Percentiles rank a stretch among this genome's conserved stretches.
These are phyloP conservation scores for Charina bottae DNA, from an alignment of 2,113 vertebrate species.

Conservation along the genomic window DNA sequence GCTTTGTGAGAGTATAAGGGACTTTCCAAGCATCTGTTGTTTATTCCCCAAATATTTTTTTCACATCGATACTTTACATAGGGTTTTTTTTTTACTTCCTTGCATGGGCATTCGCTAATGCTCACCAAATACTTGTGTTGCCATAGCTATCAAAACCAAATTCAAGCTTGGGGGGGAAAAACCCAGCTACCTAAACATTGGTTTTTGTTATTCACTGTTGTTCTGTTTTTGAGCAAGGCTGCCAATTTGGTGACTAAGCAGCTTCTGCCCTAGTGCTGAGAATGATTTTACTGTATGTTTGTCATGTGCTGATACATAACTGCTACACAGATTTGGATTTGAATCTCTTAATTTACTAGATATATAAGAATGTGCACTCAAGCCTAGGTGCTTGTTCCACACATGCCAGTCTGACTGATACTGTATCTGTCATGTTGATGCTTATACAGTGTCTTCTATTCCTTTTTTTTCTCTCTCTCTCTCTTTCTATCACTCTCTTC, in stretches of 20 bases:
- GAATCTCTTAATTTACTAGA: background rate
- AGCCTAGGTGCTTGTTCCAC: background rate
- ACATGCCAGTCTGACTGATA: conserved; percentile 11
- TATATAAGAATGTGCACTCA: background rate
- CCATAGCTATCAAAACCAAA: background rate
- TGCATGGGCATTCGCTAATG: background rate
- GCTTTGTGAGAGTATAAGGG: background rate
- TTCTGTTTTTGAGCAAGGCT: background rate
- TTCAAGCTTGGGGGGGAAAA: background rate
- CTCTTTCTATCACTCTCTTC: no score
- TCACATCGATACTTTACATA: background rate
- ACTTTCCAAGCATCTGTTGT: background rate
- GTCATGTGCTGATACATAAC: no score
- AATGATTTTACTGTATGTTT: no score
- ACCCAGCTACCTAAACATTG: background rate
- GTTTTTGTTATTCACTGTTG: background rate
- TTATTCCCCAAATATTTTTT: background rate
- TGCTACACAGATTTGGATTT: background rate
- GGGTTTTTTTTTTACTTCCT: background rate
- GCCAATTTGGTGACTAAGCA: background rate
- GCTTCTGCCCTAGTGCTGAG: no score
- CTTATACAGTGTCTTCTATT: conserved; percentile 22
- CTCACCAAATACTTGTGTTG: background rate
- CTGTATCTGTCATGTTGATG: conserved; percentile 38
- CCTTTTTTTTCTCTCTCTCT: no score